Evolutionary conservation across 2,888 invertebrate species (phyloP), one percentile per base, ranked within the genome.

Genomic region (Lagria hirta): DNA sequence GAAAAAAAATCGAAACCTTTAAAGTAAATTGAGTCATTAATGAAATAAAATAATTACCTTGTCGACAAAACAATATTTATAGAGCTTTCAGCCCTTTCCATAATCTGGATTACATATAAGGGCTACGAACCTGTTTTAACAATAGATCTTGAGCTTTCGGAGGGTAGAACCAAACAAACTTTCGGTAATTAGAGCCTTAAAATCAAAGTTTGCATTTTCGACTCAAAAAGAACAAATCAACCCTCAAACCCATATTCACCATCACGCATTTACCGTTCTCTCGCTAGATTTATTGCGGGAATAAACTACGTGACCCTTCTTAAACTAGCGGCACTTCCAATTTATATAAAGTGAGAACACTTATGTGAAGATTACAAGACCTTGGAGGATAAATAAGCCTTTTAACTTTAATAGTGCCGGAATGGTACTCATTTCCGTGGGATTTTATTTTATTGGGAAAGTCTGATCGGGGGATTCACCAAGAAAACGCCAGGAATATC

Each of bases 271-370:
- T 36, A 43, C 18, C 30, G 32, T n/a, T n/a, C 36, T 35, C 35
- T 35, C 28, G 43, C 18, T n/a, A 43, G 43, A 43, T 35, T 43
- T 34, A 43, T 43, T 30, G 29, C 35, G 12, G 29, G 42, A 43
- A 43, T 35, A 43, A 43, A 30, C 37, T 35, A 36, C 30, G 30
- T 43, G 38, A 37, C 40, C 45, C 45, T 45, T 20, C 40, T 40
- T 45, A 45, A 45, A 40, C 33, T 23, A 38, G 40, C 40, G 38
- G n/a, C 40, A 40, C 24, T 35, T 33, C 37, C 45, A 45, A 45
- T 45, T 45, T 45, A 45, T 44, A 43, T 43, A 35, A 43, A 28
- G 36, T 43, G 29, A 26, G n/a, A 42, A 42, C 42, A 42, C 33
- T 42, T 34, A 33, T 27, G 28, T 37, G 28, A 17, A 42, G 34